A percentile compares a stretch with the other conserved stretches of the same genome.
Conservation (phyloP, 2,797 vertebrate species). For the Botia almorhae region DNA sequence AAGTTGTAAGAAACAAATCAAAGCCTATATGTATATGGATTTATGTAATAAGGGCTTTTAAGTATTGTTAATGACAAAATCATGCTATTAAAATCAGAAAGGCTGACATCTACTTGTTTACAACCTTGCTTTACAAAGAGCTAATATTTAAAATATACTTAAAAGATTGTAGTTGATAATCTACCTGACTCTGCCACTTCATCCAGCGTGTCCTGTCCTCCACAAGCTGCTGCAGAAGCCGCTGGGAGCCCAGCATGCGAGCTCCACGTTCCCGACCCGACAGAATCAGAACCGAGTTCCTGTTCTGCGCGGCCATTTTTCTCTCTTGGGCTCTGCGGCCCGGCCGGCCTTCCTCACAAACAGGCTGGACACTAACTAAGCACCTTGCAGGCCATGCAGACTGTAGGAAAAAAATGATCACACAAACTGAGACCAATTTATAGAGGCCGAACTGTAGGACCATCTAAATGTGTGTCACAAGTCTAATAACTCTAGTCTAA, state of each 20-base stretch:
- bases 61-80: no score
- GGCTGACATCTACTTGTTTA: not conserved
- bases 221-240: constrained; percentile 94
- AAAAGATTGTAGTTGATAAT: not conserved
- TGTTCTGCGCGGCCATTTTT: constrained; percentile 85
- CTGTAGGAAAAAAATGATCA: constrained; percentile 70
- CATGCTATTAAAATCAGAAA: no score
- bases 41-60: no score
- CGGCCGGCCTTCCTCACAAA: constrained; percentile 58
- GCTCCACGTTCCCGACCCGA: constrained; percentile 91
- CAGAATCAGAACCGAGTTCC: constrained; percentile 95
- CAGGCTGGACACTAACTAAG: constrained; percentile 71
- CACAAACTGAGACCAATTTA: not conserved
- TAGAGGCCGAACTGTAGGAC: not conserved
- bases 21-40: no score
- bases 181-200: constrained; percentile 99
- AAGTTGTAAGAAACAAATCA: no score
- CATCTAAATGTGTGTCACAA: not conserved
- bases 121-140: not conserved
- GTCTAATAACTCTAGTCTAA: not conserved
- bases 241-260: constrained; percentile 88
- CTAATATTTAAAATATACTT: not conserved
- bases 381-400: constrained; percentile 81
- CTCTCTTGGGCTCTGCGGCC: constrained; percentile 71
- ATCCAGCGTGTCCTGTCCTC: constrained; percentile 98